Evolutionary conservation across 2,888 invertebrate genomes (phyloP).

Genomic region (Rutpela maculata): DNA sequence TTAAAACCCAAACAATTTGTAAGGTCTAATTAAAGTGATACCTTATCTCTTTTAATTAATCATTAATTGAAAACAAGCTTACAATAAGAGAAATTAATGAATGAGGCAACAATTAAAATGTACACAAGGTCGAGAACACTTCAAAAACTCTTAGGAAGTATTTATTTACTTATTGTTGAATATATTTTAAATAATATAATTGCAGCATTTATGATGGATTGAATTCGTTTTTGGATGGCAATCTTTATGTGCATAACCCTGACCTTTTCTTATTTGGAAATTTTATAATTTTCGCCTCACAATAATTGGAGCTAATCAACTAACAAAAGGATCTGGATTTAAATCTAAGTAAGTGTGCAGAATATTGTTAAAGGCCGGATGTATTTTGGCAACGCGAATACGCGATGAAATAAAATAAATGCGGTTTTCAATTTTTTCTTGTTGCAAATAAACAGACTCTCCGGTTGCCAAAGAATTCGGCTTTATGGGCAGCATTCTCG

Average conservation of each 20-base stretch:
- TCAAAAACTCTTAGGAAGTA: slow-evolving; percentile 6
- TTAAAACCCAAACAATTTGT: slow-evolving; percentile 28
- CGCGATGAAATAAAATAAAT: slow-evolving; percentile 25
- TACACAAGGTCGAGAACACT: slow-evolving; percentile 1
- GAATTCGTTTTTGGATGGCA: background rate
- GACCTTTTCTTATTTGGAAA: slow-evolving; percentile 17
- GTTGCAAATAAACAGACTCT: slow-evolving; percentile 21
- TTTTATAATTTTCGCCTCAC: background rate
- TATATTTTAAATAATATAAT: slow-evolving; percentile 4
- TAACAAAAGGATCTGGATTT: background rate
- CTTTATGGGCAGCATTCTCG: background rate
- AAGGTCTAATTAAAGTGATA: slow-evolving; percentile 38
- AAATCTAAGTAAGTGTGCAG: slow-evolving; percentile 8
- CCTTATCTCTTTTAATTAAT: slow-evolving; percentile 40
- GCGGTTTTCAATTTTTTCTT: slow-evolving; percentile 16
- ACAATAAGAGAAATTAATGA: slow-evolving; percentile 20
- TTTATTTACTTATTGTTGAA: slow-evolving; percentile 2
- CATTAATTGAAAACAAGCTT: slow-evolving; percentile 31
- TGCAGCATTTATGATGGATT: slow-evolving; percentile 18
- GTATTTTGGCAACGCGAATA: slow-evolving; percentile 15
- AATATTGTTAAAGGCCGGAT: background rate
- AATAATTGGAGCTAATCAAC: slow-evolving; percentile 12
- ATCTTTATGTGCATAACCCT: background rate
- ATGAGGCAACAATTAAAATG: slow-evolving; percentile 25
- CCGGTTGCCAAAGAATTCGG: slow-evolving; percentile 35